These are phyloP conservation scores for Caenorhabditis virilis DNA, from an alignment of 2,888 invertebrate species.

Conservation along the genomic window DNA sequence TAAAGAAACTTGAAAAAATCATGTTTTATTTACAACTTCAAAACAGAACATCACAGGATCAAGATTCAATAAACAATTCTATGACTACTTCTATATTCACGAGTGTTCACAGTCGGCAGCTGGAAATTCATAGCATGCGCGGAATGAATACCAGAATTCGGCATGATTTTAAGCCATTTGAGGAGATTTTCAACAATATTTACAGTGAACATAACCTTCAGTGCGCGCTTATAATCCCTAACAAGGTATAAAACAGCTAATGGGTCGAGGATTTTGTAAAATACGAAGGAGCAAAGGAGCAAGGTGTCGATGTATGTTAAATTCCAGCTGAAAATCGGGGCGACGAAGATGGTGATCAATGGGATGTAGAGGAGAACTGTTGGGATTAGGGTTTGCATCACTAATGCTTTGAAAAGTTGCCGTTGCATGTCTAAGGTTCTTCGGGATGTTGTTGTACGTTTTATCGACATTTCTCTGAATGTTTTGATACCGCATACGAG, in stretches of 20 bases:
- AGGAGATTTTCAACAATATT: too few species aligned
- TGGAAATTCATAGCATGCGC: too few species aligned
- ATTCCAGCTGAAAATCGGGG: constrained; percentile 14
- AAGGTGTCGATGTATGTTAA: constrained; percentile 5
- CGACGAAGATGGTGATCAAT: constrained; percentile 12
- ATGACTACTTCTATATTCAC: too few species aligned
- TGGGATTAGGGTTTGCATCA: constrained; percentile 26
- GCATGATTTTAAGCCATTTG: too few species aligned
- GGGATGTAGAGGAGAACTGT: constrained; percentile 17
- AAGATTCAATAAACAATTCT: background rate
- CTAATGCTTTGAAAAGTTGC: constrained; percentile 21
- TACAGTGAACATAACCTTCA: too few species aligned
- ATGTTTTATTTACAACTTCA: background rate
- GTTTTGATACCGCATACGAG: constrained; percentile 12
- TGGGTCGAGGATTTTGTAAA: background rate
- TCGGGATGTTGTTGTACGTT: constrained; percentile 9
- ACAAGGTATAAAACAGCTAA: background rate
- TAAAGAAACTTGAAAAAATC: too few species aligned
- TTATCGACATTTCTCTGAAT: constrained; percentile 13
- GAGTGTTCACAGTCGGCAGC: too few species aligned
- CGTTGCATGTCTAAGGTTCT: constrained; percentile 23
- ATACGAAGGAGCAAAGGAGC: constrained; percentile 21
- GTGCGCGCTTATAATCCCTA: background rate
- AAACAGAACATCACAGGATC: background rate
- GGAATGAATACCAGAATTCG: too few species aligned